Conservation (phyloP, 2,113 vertebrate species). For the Daubentonia madagascariensis region DNA sequence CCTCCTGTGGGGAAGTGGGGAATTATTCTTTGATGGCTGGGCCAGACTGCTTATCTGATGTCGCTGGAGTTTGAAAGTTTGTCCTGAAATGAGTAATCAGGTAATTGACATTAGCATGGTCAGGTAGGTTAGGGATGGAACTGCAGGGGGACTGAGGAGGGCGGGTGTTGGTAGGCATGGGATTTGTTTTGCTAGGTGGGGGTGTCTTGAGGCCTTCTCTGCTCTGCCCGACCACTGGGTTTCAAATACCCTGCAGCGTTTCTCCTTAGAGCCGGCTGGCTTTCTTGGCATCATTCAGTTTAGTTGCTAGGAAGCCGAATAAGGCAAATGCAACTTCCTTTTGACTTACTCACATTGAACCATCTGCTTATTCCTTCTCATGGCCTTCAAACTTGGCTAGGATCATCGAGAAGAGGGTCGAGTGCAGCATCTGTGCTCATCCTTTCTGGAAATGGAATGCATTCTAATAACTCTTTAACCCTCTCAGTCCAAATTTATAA, state of each 20-base stretch:
- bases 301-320: constrained; percentile 69
- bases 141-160: rapidly evolving
- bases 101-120: not conserved
- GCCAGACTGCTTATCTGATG: not conserved
- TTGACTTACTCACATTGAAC: constrained; percentile 64
- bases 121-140: not conserved
- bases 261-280: constrained; percentile 57
- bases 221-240: constrained; percentile 45
- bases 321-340: constrained; percentile 71
- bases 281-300: constrained; percentile 59
- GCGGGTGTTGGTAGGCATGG: not conserved
- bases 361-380: constrained; percentile 69
- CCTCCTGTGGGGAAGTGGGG: not conserved
- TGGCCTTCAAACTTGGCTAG: constrained; percentile 63
- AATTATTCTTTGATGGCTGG: not conserved
- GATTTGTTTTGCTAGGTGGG: not conserved
- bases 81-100: not conserved
- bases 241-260: constrained; percentile 45
- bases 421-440: constrained; percentile 50
- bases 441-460: not conserved
- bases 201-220: constrained; percentile 46
- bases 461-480: constrained; percentile 41
- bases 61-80: not conserved
- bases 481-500: not conserved
- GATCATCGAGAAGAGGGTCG: constrained; percentile 27